phyloP scores from a whole-genome alignment of 2,113 vertebrate genomes.

The Glaucidium brasilianum region DNA sequence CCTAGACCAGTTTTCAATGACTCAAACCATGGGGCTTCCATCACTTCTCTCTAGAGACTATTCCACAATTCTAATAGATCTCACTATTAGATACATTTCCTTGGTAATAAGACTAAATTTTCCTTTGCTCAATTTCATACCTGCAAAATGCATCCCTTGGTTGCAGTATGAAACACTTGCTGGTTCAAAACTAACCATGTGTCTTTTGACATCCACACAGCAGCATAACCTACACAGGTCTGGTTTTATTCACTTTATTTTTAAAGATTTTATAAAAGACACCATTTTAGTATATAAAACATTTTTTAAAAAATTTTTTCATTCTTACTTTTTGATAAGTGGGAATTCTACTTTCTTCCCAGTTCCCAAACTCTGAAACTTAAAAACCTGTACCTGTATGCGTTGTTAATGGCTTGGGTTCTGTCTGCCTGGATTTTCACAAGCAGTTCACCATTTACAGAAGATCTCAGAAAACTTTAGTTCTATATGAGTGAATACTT shows the following conservation, averaged over 20 bases:
- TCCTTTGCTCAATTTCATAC: constrained; percentile 38
- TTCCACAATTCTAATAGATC: constrained; percentile 16
- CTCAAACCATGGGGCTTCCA: not conserved
- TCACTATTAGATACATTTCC: constrained; percentile 44
- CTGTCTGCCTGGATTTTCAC: constrained; percentile 13
- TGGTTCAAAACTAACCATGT: constrained; percentile 29
- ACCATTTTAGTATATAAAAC: not conserved
- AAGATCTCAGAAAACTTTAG: constrained; percentile 43
- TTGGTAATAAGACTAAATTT: constrained; percentile 51
- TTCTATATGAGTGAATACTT: constrained; percentile 40
- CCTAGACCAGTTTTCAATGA: not conserved
- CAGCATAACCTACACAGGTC: not conserved
- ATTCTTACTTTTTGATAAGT: not conserved
- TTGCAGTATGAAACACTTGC: constrained; percentile 34
- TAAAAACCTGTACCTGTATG: not conserved
- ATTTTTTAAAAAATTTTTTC: not conserved
- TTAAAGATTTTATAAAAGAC: not conserved
- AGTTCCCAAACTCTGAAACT: not conserved
- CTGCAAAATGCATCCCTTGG: constrained; percentile 38
- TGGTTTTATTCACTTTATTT: not conserved
- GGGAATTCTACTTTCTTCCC: not conserved
- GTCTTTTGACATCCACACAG: not conserved
- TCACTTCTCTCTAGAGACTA: constrained; percentile 13
- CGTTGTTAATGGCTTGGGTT: not conserved
- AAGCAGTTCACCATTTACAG: constrained; percentile 16